Conservation (phyloP, 2,888 invertebrate genomes). For the Urechis unicinctus region DNA sequence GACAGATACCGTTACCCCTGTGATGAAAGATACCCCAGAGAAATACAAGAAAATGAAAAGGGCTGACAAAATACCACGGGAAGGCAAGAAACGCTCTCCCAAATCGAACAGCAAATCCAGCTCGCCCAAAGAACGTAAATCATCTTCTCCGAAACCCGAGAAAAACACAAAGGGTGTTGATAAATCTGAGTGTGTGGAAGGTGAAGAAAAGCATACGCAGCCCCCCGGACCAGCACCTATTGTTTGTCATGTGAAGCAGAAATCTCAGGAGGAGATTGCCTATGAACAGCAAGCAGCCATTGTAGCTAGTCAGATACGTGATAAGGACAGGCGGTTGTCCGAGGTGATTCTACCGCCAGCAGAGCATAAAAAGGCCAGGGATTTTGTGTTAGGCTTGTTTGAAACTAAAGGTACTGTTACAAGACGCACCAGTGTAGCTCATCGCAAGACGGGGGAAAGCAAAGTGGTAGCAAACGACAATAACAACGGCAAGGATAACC, state of each 20-base stretch:
- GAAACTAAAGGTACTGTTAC: conserved; percentile 52
- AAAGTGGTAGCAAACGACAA: not conserved
- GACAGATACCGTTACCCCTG: too few relatives aligned
- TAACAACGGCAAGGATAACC: too few relatives aligned
- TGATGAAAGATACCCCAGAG: too few relatives aligned
- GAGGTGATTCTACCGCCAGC: conserved; percentile 55
- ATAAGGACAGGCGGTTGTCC: conserved; percentile 33
- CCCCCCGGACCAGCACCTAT: too few relatives aligned
- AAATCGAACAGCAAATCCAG: too few relatives aligned
- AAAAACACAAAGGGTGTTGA: not conserved
- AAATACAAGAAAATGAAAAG: too few relatives aligned
- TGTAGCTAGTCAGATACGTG: conserved; percentile 39
- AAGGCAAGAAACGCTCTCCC: too few relatives aligned
- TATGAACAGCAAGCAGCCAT: conserved; percentile 9
- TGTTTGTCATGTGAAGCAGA: not conserved
- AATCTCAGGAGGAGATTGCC: not conserved
- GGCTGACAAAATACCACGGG: too few relatives aligned
- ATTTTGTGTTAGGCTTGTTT: conserved; percentile 66
- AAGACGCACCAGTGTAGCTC: not conserved
- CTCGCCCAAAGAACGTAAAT: not conserved
- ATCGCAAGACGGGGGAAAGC: not conserved
- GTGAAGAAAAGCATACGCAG: not conserved
- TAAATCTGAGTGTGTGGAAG: not conserved
- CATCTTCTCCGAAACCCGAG: not conserved
- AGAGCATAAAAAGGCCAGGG: conserved; percentile 64